Base-by-base conservation (phyloP, 1,140 invertebrate species). In the Pseudomyrmex flavicornis region DNA sequence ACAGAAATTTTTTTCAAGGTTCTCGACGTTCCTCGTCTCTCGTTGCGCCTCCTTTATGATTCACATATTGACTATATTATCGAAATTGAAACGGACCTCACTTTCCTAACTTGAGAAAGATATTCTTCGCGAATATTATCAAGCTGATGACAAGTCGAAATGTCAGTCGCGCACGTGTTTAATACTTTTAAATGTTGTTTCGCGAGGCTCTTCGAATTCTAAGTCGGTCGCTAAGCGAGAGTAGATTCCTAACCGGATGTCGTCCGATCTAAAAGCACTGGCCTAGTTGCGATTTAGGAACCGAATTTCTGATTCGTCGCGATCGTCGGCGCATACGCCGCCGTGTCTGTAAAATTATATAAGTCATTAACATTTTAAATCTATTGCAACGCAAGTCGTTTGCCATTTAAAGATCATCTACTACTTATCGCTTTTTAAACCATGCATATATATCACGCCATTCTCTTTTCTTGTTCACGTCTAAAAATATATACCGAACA, bases 381-480 rank as follows among this genome's bases (percentile, higher is more conserved):
- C 66, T 70, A 44, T 70, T 26, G 65, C 56, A 59, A 59, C 5
- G 20, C n/a, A 0, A 7, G 35, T 10, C 17, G 10, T 20, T 35
- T 56, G 63, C 63, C 66, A 72, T 80, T 80, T 80, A 59, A 59
- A 70, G 15, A 80, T 61, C 76, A 46, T 46, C 1, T 70, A 44
- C 26, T 20, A 35, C 5, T 35, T 35, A 35, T 35, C 35, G 35
- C 35, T 35, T 35, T 35, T 35, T 5, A 35, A 35, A 35, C 5
- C 35, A 35, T 35, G 35, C 35, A 35, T 35, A 35, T 5, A 35
- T 35, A 35, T 35, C 5, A 35, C 5, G 35, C 35, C 35, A 35
- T 35, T 35, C 35, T 7, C 35, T 35, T 35, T 35, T 35, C 35
- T 35, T 35, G 35, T 35, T 35, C 35, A 35, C 35, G 35, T 35